Evolutionary conservation across 2,113 vertebrate species (phyloP), one percentile per base, ranked within the genome.

Genomic region (Chaetodon auriga): DNA sequence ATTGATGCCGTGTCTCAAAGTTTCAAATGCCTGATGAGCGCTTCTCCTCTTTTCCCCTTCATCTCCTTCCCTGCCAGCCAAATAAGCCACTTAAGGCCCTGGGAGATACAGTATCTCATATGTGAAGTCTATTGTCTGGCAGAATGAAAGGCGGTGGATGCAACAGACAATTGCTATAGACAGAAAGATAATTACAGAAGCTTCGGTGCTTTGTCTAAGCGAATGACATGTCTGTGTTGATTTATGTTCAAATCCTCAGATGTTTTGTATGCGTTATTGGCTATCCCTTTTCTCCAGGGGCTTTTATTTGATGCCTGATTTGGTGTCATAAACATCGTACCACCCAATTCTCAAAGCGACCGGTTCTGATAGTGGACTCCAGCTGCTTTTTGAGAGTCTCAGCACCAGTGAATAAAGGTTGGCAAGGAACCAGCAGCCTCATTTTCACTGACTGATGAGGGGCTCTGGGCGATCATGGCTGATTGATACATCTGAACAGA

Each of bases 101-200:
- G 23, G 68, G 57, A 89, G 62, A 87, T 83, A 85, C 78, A 87
- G 87, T 82, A 82, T 71, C 73, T 89, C 77, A 80, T 71, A 68
- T 81, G 45, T 78, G 89, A 90, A 84, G 86, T 80, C 82, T 77
- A 75, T 86, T 85, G 88, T 91, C 75, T 77, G 55, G 58, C 61
- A 83, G 69, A 85, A 83, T 87, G 80, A 90, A 88, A 89, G 81
- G 75, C 43, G 18, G 68, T 74, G 38, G 53, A 87, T 62, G 78
- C 69, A 80, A 63, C 80, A 81, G 84, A 80, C 75, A 76, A 91
- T 85, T 88, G 83, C 61, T 78, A 86, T 69, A 74, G 92, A 92
- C 91, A 90, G 85, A 81, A 65, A 86, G 76, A 90, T 93, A 89
- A 93, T 94, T 88, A 88, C 81, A 81, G 72, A 70, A 48, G 70